Percentiles rank a stretch among this genome's conserved stretches.
Evolutionary conservation across 2,888 invertebrate species (phyloP).

Genomic region (Drosophila vallismaia): DNA sequence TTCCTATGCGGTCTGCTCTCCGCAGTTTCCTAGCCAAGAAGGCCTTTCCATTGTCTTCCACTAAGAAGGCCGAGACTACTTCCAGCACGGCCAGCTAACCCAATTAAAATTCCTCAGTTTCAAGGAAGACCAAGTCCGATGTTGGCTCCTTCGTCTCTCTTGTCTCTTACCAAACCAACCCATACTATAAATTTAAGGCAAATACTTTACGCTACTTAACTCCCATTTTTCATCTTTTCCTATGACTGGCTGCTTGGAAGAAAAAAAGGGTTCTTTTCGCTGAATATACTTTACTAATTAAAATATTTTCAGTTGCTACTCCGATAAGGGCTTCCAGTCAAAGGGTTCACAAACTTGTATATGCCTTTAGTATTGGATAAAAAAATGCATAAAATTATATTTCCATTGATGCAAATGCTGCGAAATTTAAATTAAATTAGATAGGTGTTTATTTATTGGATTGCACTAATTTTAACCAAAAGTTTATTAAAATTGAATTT

Average conservation of each 20-base stretch:
- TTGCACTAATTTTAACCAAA: not conserved
- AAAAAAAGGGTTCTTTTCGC: slow-evolving; percentile 54
- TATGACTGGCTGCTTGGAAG: slow-evolving; percentile 12
- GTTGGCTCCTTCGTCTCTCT: slow-evolving; percentile 28
- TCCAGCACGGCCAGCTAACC: slow-evolving; percentile 16
- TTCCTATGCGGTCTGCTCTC: slow-evolving; percentile 3
- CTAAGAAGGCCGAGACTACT: not conserved
- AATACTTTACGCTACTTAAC: slow-evolving; percentile 56
- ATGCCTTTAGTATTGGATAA: slow-evolving; percentile 1
- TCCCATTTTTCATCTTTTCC: slow-evolving; percentile 29
- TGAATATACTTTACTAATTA: slow-evolving; percentile 64
- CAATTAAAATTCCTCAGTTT: slow-evolving; percentile 58
- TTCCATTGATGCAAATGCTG: not conserved
- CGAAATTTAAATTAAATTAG: not conserved
- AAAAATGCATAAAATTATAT: not conserved
- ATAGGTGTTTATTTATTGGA: slow-evolving; percentile 1
- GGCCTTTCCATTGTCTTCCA: slow-evolving; percentile 8
- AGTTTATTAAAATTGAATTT: slow-evolving; percentile 6
- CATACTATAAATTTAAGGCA: slow-evolving; percentile 44
- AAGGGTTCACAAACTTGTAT: not conserved
- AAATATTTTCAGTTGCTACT: slow-evolving; percentile 50
- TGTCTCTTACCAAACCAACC: not conserved
- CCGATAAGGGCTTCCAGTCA: not conserved
- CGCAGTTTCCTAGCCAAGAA: slow-evolving; percentile 18
- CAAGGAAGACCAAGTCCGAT: slow-evolving; percentile 25